phyloP scores from a whole-genome alignment of 2,113 vertebrate genomes.

The Oenanthe oenanthe region DNA sequence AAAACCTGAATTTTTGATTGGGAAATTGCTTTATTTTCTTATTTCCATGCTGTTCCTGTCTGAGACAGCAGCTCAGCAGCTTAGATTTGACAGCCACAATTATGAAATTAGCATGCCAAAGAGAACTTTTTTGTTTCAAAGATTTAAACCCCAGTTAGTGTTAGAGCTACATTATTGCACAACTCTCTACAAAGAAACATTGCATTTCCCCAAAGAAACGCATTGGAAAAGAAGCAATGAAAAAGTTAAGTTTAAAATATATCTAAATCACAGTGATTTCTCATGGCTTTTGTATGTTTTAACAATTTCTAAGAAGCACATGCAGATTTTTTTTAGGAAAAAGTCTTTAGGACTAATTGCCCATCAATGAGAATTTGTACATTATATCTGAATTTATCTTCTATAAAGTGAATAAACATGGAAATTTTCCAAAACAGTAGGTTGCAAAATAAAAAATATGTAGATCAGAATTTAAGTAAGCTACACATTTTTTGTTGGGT shows the following conservation, averaged over 20 bases:
- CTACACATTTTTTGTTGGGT: background rate
- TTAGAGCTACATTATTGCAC: background rate
- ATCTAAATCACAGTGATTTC: constrained; percentile 44
- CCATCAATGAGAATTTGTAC: background rate
- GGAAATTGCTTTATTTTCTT: constrained; percentile 9
- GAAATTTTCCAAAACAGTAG: background rate
- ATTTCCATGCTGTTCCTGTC: background rate
- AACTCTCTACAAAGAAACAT: background rate
- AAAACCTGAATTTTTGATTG: background rate
- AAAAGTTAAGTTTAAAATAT: constrained; percentile 62
- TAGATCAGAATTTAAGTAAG: background rate
- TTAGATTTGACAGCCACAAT: constrained; percentile 13
- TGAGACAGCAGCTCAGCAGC: background rate
- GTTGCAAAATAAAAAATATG: background rate
- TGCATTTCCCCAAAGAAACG: constrained; percentile 36
- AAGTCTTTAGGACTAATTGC: background rate
- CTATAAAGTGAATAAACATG: background rate
- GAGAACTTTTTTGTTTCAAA: constrained; percentile 33
- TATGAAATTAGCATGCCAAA: background rate
- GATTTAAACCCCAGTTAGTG: background rate
- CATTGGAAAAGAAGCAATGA: constrained; percentile 55
- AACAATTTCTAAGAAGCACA: background rate
- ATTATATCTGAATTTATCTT: constrained; percentile 1
- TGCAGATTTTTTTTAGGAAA: background rate
- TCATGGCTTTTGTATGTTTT: constrained; percentile 3